These are phyloP conservation scores for Allacma fusca DNA, from an alignment of 2,888 invertebrate genomes.

Conservation along the genomic window DNA sequence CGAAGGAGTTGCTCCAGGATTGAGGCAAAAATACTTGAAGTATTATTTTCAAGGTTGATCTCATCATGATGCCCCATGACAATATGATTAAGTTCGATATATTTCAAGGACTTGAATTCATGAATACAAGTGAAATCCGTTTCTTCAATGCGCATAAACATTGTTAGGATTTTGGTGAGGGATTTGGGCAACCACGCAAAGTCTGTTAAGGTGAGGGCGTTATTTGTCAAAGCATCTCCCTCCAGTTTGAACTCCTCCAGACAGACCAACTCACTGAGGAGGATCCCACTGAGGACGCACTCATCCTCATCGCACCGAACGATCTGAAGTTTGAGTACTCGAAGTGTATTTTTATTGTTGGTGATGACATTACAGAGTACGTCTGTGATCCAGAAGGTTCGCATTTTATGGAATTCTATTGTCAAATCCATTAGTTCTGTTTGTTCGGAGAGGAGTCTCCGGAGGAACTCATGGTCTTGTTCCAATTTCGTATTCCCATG, in stretches of 20 bases:
- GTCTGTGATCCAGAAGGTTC: conserved; percentile 14
- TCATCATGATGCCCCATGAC: neutral
- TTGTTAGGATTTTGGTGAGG: conserved; percentile 28
- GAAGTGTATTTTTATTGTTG: neutral
- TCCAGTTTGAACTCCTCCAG: conserved; percentile 32
- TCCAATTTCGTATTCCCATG: conserved; percentile 17
- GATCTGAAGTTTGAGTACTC: conserved; percentile 26
- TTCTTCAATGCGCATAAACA: conserved; percentile 34
- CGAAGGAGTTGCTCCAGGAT: conserved; percentile 20
- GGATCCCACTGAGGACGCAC: conserved; percentile 17
- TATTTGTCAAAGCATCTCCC: conserved; percentile 29
- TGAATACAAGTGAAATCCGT: conserved; percentile 28
- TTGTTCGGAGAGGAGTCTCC: conserved; percentile 11
- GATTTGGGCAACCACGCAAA: conserved; percentile 26
- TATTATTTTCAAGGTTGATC: neutral
- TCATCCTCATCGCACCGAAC: conserved; percentile 27
- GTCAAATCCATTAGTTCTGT: conserved; percentile 1
- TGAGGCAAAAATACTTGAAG: neutral
- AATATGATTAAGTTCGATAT: conserved; percentile 32
- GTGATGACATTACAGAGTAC: neutral
- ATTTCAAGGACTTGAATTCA: conserved; percentile 16
- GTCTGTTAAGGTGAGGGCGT: neutral
- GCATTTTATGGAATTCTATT: conserved; percentile 35
- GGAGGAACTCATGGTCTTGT: conserved; percentile 29
- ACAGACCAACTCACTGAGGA: conserved; percentile 19